Evolutionary conservation across 1,140 invertebrate species (phyloP).

Genomic region (Tyrophagus putrescentiae): DNA sequence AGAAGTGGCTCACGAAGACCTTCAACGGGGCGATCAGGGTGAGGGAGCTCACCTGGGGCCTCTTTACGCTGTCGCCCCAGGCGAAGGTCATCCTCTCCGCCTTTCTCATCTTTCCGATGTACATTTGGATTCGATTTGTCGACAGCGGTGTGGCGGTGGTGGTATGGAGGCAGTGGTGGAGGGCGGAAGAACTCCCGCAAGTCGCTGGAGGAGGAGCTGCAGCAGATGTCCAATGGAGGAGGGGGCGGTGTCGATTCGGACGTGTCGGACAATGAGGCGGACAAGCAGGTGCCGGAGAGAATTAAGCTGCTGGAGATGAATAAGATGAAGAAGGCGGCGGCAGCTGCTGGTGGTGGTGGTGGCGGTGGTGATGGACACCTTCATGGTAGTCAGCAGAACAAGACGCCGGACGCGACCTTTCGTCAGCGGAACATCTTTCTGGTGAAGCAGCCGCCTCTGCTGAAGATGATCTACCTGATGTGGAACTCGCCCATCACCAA

Average conservation of each 20-base stretch:
- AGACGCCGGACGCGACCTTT: constrained; percentile 18
- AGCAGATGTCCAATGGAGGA: neutral
- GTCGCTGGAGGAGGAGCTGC: neutral
- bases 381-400: neutral
- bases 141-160: neutral
- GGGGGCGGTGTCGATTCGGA: too few relatives aligned
- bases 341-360: neutral
- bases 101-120: constrained; percentile 37
- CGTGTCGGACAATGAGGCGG: neutral
- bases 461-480: constrained; percentile 30
- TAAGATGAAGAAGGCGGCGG: neutral
- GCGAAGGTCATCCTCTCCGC: constrained; percentile 35
- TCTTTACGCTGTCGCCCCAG: constrained; percentile 30
- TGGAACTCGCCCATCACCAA: constrained; percentile 32
- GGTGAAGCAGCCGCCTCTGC: constrained; percentile 25
- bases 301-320: constrained; percentile 1
- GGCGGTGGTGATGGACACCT: neutral
- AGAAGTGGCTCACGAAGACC: constrained; percentile 35
- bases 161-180: neutral
- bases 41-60: constrained; percentile 33
- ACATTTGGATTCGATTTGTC: constrained; percentile 33
- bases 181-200: neutral
- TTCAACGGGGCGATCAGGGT: constrained; percentile 34
- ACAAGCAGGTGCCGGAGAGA: neutral
- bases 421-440: constrained; percentile 22